phyloP scores from a whole-genome alignment of 2,113 vertebrate species.

The Lagopus muta region DNA sequence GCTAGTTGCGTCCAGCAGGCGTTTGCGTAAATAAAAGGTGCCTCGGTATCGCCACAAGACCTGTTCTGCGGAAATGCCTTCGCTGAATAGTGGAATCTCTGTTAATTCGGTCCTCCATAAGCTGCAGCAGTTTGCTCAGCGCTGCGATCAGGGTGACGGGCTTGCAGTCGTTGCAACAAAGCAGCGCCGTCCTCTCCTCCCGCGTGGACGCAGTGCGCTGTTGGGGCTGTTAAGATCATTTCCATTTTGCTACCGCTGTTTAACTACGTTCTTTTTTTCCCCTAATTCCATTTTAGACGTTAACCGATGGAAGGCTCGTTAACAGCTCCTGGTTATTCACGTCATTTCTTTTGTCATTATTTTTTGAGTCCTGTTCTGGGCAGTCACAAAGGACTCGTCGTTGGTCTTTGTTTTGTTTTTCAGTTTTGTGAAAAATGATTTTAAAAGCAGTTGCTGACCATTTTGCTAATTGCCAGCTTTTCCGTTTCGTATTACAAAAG shows the following conservation, averaged over 20 bases:
- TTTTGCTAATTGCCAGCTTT: not conserved
- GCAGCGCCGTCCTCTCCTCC: not conserved
- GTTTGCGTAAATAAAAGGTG: not conserved
- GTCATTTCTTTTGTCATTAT: too few species aligned
- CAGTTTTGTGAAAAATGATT: not conserved
- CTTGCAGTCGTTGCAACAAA: not conserved
- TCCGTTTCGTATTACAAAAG: not conserved
- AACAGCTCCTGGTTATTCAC: not conserved
- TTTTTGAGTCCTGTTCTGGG: rapidly evolving
- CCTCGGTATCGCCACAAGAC: not conserved
- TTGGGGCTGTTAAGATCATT: not conserved
- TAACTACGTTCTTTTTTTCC: not conserved
- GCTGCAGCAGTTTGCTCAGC: not conserved
- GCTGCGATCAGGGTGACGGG: not conserved
- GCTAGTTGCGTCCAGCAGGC: too few species aligned
- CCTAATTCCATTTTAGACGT: not conserved
- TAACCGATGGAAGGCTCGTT: not conserved
- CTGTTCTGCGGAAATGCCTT: not conserved
- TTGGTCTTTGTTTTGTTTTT: not conserved
- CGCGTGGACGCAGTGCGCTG: not conserved
- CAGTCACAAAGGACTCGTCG: rapidly evolving
- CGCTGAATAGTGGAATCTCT: not conserved
- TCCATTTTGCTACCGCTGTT: not conserved
- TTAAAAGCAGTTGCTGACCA: not conserved
- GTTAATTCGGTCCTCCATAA: not conserved